Conservation (phyloP, 1,140 invertebrate species). For the Teleogryllus occipitalis region DNA sequence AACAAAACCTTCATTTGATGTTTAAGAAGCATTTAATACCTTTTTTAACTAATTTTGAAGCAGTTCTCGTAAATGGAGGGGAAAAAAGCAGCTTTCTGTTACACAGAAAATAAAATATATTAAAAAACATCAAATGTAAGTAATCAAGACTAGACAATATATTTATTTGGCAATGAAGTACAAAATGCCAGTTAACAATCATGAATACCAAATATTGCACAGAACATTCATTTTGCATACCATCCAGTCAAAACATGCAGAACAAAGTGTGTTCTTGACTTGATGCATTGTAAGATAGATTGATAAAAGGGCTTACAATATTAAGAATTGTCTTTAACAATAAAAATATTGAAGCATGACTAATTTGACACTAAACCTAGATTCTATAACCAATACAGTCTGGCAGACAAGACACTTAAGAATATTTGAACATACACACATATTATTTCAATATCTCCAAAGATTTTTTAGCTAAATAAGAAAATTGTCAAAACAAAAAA, state of each 20-base stretch:
- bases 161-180: not conserved
- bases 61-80: not conserved
- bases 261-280: not conserved
- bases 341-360: not conserved
- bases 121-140: not conserved
- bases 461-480: no score
- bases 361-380: no score
- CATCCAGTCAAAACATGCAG: not conserved
- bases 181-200: not conserved
- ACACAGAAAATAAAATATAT: not conserved
- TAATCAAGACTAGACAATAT: not conserved
- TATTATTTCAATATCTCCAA: no score
- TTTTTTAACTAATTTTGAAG: not conserved
- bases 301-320: not conserved
- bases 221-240: not conserved
- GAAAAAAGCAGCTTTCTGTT: not conserved
- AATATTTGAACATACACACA: no score
- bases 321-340: not conserved
- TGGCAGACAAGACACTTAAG: no score
- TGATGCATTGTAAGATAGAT: not conserved
- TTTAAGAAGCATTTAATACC: not conserved
- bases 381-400: no score
- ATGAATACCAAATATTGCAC: not conserved
- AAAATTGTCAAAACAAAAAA: no score
- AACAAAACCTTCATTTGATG: not conserved